phyloP scores from a whole-genome alignment of 2,113 vertebrate genomes.

The Pardalotus punctatus region DNA sequence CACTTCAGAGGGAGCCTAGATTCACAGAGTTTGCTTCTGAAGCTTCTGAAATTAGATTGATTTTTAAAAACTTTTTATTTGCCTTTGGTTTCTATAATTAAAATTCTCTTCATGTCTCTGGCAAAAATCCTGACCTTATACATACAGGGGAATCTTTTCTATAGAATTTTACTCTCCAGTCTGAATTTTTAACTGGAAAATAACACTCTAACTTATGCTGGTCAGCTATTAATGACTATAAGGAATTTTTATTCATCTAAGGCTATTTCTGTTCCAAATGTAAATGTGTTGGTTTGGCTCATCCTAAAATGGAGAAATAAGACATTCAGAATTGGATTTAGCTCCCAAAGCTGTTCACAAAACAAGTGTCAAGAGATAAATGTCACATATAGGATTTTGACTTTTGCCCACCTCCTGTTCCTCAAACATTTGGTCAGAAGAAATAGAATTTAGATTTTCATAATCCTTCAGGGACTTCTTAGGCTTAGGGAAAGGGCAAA shows the following conservation, averaged over 20 bases:
- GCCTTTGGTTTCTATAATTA: background rate
- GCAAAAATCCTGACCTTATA: background rate
- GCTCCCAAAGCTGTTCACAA: background rate
- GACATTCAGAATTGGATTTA: background rate
- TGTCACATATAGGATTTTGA: background rate
- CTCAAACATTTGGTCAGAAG: constrained; percentile 33
- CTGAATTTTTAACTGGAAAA: background rate
- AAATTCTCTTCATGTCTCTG: background rate
- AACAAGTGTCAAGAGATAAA: constrained; percentile 11
- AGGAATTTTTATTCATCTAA: background rate
- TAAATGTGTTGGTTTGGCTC: background rate
- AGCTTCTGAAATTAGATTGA: background rate
- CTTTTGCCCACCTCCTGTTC: constrained; percentile 4
- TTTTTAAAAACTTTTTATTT: background rate
- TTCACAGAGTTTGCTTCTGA: background rate
- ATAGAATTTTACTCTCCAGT: background rate
- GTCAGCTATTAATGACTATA: background rate
- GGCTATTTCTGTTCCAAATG: background rate
- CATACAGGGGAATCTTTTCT: background rate
- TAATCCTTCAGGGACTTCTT: constrained; percentile 2
- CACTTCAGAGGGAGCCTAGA: background rate
- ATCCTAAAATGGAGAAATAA: background rate
- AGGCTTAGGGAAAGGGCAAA: constrained; percentile 1
- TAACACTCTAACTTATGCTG: background rate
- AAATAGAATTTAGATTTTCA: constrained; percentile 1